Conservation (phyloP, 2,113 vertebrate genomes). For the Xiphias gladius region DNA sequence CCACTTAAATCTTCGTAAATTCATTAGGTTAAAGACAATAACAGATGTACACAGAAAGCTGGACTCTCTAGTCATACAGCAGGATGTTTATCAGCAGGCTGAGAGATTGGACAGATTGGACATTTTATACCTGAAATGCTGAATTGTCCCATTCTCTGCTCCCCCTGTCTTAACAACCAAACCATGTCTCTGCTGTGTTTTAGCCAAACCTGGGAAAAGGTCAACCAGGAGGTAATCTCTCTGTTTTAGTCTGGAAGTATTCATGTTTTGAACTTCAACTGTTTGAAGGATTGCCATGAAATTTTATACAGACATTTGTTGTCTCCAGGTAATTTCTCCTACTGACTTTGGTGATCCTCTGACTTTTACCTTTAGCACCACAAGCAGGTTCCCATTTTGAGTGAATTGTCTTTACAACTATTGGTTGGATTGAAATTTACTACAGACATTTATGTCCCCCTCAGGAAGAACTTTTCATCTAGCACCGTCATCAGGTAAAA, state of each 20-base stretch:
- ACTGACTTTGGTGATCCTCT: not conserved
- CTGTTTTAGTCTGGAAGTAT: not conserved
- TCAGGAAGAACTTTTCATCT: not conserved
- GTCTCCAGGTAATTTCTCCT: not conserved
- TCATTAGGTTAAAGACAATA: not conserved
- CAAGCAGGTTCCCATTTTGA: not conserved
- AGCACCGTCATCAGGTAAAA: not conserved
- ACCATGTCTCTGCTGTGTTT: slow-evolving; percentile 31
- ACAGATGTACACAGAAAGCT: not conserved
- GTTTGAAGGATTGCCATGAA: not conserved
- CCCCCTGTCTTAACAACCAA: slow-evolving; percentile 25
- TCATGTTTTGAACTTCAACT: slow-evolving; percentile 1
- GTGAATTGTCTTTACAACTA: not conserved
- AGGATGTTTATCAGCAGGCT: not conserved
- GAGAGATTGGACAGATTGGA: not conserved
- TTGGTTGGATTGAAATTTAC: not conserved
- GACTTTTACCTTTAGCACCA: not conserved
- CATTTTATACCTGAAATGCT: slow-evolving; percentile 13
- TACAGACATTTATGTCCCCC: not conserved
- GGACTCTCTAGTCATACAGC: not conserved
- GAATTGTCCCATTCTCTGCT: slow-evolving; percentile 8
- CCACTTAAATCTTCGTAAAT: not conserved
- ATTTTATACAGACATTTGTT: not conserved
- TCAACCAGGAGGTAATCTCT: not conserved
- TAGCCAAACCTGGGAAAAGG: slow-evolving; percentile 24